Conservation (phyloP, 2,113 vertebrate genomes). For the Leucosticte australis region DNA sequence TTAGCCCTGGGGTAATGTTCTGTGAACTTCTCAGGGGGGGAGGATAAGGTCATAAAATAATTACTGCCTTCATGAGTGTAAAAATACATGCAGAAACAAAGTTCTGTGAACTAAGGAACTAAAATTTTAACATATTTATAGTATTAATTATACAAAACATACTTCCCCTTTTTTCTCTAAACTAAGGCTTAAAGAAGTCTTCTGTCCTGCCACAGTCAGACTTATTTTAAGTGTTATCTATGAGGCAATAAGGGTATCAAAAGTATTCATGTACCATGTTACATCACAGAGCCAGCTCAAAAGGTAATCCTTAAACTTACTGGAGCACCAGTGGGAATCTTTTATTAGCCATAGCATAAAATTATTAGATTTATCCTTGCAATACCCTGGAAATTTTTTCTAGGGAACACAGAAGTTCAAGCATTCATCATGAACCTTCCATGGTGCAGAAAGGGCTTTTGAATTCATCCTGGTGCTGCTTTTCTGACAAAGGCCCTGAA, state of each 20-base stretch:
- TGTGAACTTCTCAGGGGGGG: background rate
- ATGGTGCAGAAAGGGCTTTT: background rate
- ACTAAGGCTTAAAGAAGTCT: background rate
- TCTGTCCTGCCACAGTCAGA: background rate
- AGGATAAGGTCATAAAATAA: background rate
- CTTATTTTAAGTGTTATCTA: background rate
- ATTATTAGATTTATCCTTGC: background rate
- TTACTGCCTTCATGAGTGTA: background rate
- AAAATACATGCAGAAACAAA: background rate
- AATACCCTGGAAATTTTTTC: background rate
- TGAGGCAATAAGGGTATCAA: background rate
- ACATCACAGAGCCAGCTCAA: background rate
- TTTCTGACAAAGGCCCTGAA: background rate
- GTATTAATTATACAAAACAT: background rate
- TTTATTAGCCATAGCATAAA: background rate
- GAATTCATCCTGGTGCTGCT: background rate
- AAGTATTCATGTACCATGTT: accelerated
- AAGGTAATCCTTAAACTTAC: background rate
- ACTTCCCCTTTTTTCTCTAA: background rate
- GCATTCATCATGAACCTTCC: accelerated
- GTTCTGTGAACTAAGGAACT: background rate
- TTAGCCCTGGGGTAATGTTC: background rate
- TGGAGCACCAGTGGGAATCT: background rate
- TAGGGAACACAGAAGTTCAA: background rate
- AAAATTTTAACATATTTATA: background rate